Evolutionary conservation across 2,888 invertebrate species (phyloP).

Genomic region (Celastrina argiolus): DNA sequence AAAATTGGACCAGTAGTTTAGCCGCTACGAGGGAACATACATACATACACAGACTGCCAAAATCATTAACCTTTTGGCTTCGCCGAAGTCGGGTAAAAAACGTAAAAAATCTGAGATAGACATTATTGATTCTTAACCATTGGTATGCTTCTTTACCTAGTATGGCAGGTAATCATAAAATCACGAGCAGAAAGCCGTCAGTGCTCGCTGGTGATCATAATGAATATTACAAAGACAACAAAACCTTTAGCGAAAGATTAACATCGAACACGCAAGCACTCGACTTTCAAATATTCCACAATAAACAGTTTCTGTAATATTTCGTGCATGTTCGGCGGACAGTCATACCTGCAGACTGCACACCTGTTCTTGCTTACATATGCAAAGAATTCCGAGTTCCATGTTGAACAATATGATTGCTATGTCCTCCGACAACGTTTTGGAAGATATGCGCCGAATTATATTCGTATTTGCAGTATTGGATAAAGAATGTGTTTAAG

Average conservation of each 20-base stretch:
- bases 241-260: neutral
- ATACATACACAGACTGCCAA: too few species aligned
- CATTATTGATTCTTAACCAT: too few species aligned
- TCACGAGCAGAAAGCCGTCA: too few species aligned
- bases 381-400: slow-evolving; percentile 7
- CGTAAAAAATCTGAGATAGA: too few species aligned
- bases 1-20: too few species aligned
- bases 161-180: too few species aligned
- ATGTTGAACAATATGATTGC: slow-evolving; percentile 8
- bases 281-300: neutral
- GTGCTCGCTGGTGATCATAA: neutral
- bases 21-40: too few species aligned
- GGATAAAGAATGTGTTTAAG: neutral
- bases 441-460: neutral
- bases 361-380: slow-evolving; percentile 11
- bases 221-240: neutral
- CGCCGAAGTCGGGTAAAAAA: too few species aligned
- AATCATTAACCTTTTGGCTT: too few species aligned
- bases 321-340: neutral
- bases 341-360: neutral
- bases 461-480: neutral
- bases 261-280: neutral
- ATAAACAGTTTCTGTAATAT: neutral
- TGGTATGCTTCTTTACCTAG: too few species aligned
- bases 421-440: neutral